These are phyloP conservation scores for Tinea pellionella DNA, from an alignment of 2,888 invertebrate genomes.

Conservation along the genomic window DNA sequence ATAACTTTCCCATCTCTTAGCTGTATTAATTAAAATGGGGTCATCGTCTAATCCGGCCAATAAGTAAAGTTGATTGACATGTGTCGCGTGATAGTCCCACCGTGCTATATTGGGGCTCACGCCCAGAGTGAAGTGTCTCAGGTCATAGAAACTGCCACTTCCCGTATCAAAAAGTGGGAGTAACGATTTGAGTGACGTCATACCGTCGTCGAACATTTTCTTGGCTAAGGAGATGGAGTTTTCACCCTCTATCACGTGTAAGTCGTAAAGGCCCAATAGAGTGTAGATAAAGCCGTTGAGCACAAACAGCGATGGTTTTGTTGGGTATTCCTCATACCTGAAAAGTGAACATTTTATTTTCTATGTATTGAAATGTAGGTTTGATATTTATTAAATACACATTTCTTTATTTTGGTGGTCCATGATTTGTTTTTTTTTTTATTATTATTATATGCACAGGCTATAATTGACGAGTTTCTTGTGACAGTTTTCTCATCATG, in stretches of 20 bases:
- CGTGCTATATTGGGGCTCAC: slow-evolving; percentile 94
- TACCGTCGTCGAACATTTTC: slow-evolving; percentile 84
- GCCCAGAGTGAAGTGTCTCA: slow-evolving; percentile 91
- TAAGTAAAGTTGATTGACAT: slow-evolving; percentile 93
- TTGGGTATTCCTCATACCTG: slow-evolving; percentile 98
- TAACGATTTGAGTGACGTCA: slow-evolving; percentile 87
- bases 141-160: slow-evolving; percentile 94
- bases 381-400: no score
- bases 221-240: slow-evolving; percentile 78
- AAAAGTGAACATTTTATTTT: slow-evolving; percentile 14
- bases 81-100: slow-evolving; percentile 99
- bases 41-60: slow-evolving; percentile 88
- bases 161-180: slow-evolving; percentile 95
- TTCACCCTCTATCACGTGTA: slow-evolving; percentile 83
- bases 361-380: no score
- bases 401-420: no score
- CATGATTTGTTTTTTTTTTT: no score
- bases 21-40: slow-evolving; percentile 83
- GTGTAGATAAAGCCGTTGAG: slow-evolving; percentile 99
- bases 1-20: slow-evolving; percentile 93
- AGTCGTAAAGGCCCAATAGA: slow-evolving; percentile 93
- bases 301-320: slow-evolving; percentile 93
- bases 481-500: no score
- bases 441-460: no score
- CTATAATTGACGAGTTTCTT: no score